phyloP scores from a whole-genome alignment of 2,888 invertebrate genomes.

The Acronicta aceris region DNA sequence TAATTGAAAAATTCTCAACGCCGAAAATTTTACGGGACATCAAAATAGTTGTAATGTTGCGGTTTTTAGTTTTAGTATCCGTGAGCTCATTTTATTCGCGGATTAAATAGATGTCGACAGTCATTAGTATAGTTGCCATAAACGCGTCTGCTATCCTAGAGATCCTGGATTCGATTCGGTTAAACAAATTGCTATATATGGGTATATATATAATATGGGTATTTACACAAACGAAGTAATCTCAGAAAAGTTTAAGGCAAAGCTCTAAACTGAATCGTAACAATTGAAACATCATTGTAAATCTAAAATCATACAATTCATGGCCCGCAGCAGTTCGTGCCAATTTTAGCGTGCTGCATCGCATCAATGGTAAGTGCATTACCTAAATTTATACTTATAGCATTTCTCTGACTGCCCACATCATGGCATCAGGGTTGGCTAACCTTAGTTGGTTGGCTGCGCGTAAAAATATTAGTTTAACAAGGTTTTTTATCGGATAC shows the following conservation, averaged over 20 bases:
- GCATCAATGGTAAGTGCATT: slow-evolving; percentile 36
- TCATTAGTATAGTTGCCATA: too few relatives aligned
- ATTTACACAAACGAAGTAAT: background rate
- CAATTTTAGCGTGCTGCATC: slow-evolving; percentile 40
- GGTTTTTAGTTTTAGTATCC: slow-evolving; percentile 21
- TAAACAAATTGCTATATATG: too few relatives aligned
- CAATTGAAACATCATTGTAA: slow-evolving; percentile 19
- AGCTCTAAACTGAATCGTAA: slow-evolving; percentile 7
- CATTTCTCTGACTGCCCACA: slow-evolving; percentile 1
- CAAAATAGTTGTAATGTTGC: slow-evolving; percentile 26
- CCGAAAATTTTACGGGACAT: slow-evolving; percentile 15
- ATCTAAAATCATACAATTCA: slow-evolving; percentile 9
- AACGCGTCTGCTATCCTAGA: too few relatives aligned
- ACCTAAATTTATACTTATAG: slow-evolving; percentile 37
- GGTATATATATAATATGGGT: too few relatives aligned
- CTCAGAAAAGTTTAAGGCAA: background rate
- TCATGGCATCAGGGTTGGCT: slow-evolving; percentile 11
- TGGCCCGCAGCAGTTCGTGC: slow-evolving; percentile 23
- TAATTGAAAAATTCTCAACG: slow-evolving; percentile 20
- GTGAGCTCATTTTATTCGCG: slow-evolving; percentile 24
- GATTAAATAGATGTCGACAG: too few relatives aligned
- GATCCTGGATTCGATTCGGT: too few relatives aligned
- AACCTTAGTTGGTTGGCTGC: background rate
- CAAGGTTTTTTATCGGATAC: too few relatives aligned
- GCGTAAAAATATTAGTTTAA: too few relatives aligned